Evolutionary conservation across 2,888 invertebrate genomes (phyloP).

Genomic region (Cabera pusaria): DNA sequence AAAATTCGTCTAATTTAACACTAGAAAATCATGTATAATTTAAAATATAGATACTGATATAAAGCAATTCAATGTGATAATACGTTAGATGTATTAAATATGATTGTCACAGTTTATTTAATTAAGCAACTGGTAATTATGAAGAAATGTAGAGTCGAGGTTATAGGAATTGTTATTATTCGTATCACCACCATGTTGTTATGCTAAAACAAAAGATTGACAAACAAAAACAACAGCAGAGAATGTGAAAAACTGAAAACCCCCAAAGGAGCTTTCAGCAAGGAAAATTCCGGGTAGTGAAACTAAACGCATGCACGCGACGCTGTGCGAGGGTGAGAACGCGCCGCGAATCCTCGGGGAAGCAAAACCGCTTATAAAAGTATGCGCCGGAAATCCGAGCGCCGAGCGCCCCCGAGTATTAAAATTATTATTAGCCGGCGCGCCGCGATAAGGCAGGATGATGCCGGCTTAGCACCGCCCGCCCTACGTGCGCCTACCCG

Average conservation of each 20-base stretch:
- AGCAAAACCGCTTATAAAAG: conserved; percentile 65
- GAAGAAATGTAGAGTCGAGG: too few relatives aligned
- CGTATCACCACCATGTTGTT: too few relatives aligned
- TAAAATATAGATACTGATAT: too few relatives aligned
- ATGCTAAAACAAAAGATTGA: conserved; percentile 23
- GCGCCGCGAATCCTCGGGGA: conserved; percentile 48
- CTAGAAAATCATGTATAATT: too few relatives aligned
- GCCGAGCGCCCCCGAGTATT: conserved; percentile 59
- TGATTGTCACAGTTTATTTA: too few relatives aligned
- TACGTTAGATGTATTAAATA: too few relatives aligned
- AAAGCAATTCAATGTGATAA: too few relatives aligned
- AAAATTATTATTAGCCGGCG: conserved; percentile 80
- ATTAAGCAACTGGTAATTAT: too few relatives aligned
- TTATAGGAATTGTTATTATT: too few relatives aligned
- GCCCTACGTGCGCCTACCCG: conserved; percentile 32
- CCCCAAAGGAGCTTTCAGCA: conserved; percentile 64
- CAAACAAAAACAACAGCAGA: conserved; percentile 48
- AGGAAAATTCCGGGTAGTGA: conserved; percentile 42
- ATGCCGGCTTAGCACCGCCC: conserved; percentile 68
- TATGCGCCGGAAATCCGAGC: conserved; percentile 59
- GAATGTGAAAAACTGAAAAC: conserved; percentile 38
- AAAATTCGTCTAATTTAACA: too few relatives aligned
- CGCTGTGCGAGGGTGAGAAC: conserved; percentile 65
- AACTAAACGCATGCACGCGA: conserved; percentile 57
- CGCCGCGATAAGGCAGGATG: conserved; percentile 70